phyloP scores from a whole-genome alignment of 2,888 invertebrate genomes.

The Sericinus montela region DNA sequence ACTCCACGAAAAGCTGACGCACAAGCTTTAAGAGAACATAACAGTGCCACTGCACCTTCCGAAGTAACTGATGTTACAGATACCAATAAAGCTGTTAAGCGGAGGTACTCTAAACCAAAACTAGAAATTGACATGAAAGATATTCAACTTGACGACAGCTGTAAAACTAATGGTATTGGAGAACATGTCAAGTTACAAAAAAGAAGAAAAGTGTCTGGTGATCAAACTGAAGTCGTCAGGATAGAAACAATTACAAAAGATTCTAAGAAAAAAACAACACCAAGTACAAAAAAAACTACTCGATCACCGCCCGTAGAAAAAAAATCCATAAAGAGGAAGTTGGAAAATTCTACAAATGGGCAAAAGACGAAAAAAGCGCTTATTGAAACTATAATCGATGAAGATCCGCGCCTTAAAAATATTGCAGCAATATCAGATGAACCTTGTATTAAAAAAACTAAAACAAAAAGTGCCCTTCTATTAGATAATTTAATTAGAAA shows the following conservation, averaged over 20 bases:
- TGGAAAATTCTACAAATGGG: slow-evolving; percentile 37
- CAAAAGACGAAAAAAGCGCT: slow-evolving; percentile 51
- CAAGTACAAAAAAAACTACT: slow-evolving; percentile 41
- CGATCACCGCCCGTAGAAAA: slow-evolving; percentile 50
- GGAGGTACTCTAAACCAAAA: slow-evolving; percentile 68
- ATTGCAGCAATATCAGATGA: slow-evolving; percentile 41
- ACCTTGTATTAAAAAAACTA: slow-evolving; percentile 46
- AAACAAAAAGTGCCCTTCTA: slow-evolving; percentile 69
- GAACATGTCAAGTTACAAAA: slow-evolving; percentile 75
- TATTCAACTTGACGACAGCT: slow-evolving; percentile 62
- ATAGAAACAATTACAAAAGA: slow-evolving; percentile 15
- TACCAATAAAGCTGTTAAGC: slow-evolving; percentile 56
- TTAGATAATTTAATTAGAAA: slow-evolving; percentile 78
- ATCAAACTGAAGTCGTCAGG: slow-evolving; percentile 33
- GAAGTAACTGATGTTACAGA: slow-evolving; percentile 45
- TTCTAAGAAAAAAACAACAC: slow-evolving; percentile 46
- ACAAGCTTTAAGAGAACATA: slow-evolving; percentile 65
- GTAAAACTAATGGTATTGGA: slow-evolving; percentile 73
- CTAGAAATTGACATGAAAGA: slow-evolving; percentile 73
- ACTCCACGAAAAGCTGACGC: slow-evolving; percentile 62
- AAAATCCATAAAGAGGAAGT: slow-evolving; percentile 69
- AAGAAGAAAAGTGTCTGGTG: slow-evolving; percentile 73
- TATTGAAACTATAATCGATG: slow-evolving; percentile 42
- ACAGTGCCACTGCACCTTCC: slow-evolving; percentile 40
- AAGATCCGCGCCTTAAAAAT: slow-evolving; percentile 49